Conservation (phyloP, 2,888 invertebrate genomes). For the Heterodera filipjevi region DNA sequence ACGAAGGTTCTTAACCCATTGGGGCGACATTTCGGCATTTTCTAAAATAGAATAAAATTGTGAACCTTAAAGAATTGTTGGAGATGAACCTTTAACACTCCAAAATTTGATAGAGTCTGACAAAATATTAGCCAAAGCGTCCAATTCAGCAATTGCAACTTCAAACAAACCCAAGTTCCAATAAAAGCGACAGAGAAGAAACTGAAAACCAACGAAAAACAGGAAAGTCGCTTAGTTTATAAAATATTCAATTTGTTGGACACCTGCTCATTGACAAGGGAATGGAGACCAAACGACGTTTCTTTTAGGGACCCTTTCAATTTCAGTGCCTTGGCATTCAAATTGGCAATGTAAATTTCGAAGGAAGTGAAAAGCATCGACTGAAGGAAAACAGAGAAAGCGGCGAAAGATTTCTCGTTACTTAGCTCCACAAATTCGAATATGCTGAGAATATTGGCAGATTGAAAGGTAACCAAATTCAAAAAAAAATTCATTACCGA, state of each 20-base stretch:
- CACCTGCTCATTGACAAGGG: slow-evolving; percentile 34
- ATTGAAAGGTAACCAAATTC: too few species aligned
- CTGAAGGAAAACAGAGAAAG: slow-evolving; percentile 28
- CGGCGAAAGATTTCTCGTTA: slow-evolving; percentile 9
- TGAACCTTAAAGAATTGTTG: too few species aligned
- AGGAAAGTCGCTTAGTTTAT: not conserved
- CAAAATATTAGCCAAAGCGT: slow-evolving; percentile 40
- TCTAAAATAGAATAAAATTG: not conserved
- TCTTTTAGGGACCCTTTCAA: slow-evolving; percentile 23
- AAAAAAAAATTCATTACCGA: slow-evolving; percentile 23
- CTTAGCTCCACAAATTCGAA: slow-evolving; percentile 29
- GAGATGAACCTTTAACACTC: not conserved
- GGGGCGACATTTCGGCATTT: slow-evolving; percentile 10
- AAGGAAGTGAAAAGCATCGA: slow-evolving; percentile 30
- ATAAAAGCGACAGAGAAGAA: slow-evolving; percentile 45
- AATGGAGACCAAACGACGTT: slow-evolving; percentile 15
- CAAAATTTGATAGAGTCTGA: slow-evolving; percentile 26
- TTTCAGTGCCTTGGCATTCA: slow-evolving; percentile 21
- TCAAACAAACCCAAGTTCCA: slow-evolving; percentile 47
- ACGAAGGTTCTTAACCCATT: slow-evolving; percentile 35
- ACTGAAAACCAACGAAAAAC: slow-evolving; percentile 28
- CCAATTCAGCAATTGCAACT: slow-evolving; percentile 40
- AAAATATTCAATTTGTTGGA: not conserved
- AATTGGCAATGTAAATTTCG: slow-evolving; percentile 19
- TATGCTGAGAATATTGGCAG: too few species aligned